A percentile compares a stretch with the other conserved stretches of the same genome.
These are phyloP conservation scores for Mesitornis unicolor DNA, from an alignment of 2,113 vertebrate species.

Conservation along the genomic window DNA sequence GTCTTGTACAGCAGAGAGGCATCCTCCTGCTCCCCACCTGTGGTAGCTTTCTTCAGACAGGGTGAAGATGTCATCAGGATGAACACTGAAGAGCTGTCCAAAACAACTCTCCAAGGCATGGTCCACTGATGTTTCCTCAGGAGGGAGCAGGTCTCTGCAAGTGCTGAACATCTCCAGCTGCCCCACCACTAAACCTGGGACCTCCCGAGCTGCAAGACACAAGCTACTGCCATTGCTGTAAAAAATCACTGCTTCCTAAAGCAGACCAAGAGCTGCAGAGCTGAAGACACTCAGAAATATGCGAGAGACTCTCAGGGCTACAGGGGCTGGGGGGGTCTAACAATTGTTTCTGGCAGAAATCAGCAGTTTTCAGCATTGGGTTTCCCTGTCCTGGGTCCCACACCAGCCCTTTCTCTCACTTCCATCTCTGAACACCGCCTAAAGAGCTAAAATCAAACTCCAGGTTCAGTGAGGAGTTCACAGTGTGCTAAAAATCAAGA, in stretches of 20 bases:
- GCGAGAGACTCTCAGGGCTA: background rate
- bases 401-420: background rate
- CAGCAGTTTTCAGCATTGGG: background rate
- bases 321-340: background rate
- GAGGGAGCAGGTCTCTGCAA: background rate
- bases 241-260: background rate
- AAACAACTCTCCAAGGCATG: background rate
- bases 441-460: background rate
- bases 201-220: background rate
- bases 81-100: background rate
- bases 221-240: background rate
- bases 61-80: background rate
- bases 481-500: background rate
- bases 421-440: background rate
- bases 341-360: background rate
- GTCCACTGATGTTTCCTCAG: background rate
- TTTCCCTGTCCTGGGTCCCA: background rate
- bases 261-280: background rate
- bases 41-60: too few species aligned
- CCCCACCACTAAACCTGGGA: background rate
- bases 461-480: background rate
- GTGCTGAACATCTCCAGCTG: background rate
- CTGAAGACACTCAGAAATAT: fast-evolving
- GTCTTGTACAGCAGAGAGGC: background rate
- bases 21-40: too few species aligned